Conservation (phyloP, 2,113 vertebrate species). For the Misgurnus anguillicaudatus region DNA sequence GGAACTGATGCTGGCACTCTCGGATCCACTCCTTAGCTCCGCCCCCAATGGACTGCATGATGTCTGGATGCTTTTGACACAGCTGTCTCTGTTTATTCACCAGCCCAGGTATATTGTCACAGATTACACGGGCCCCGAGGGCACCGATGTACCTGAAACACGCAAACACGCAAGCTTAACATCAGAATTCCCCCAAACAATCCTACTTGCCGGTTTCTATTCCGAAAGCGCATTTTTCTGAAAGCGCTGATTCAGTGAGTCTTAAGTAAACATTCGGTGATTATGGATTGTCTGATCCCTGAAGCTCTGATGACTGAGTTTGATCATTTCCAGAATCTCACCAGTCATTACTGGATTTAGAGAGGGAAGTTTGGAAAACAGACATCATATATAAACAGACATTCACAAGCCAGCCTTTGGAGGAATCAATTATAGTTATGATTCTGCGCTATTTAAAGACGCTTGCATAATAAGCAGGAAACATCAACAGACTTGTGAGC, state of each 20-base stretch:
- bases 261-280: slow-evolving; percentile 23
- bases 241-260: slow-evolving; percentile 13
- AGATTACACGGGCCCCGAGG: slow-evolving; percentile 92
- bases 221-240: not conserved
- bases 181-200: slow-evolving; percentile 1
- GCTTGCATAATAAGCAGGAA: not conserved
- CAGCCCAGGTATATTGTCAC: slow-evolving; percentile 94
- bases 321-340: slow-evolving; percentile 18
- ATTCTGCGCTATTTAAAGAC: slow-evolving; percentile 7
- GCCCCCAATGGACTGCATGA: slow-evolving; percentile 96
- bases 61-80: slow-evolving; percentile 93
- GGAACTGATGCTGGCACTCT: slow-evolving; percentile 97
- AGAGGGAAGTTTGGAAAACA: slow-evolving; percentile 10
- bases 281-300: slow-evolving; percentile 1
- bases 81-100: slow-evolving; percentile 95
- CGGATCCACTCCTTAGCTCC: slow-evolving; percentile 97
- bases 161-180: slow-evolving; percentile 6
- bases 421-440: not conserved
- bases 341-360: slow-evolving; percentile 24
- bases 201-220: not conserved
- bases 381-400: slow-evolving; percentile 27
- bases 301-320: slow-evolving; percentile 12
- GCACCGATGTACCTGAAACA: slow-evolving; percentile 91
- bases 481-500: not conserved
- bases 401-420: slow-evolving; percentile 2